Evolutionary conservation across 2,797 vertebrate species (phyloP), one percentile per base, ranked within the genome.

Genomic region (Myotis daubentonii): DNA sequence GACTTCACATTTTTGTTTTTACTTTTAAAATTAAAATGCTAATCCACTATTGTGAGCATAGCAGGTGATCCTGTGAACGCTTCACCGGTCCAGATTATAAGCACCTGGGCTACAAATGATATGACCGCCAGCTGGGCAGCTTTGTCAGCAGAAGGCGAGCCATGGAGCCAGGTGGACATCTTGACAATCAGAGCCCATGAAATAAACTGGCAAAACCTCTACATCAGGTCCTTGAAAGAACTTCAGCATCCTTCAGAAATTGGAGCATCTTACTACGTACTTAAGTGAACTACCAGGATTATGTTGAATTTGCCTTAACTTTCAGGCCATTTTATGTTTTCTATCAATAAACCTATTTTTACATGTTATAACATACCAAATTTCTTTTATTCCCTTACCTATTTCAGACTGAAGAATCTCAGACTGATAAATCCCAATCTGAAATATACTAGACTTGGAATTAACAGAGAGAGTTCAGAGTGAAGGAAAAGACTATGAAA

Each of bases 21-120:
- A 93, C 76, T 71, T 33, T 82, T 94, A 93, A 94, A 84, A 83
- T 44, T 13, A 62, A 92, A 94, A 62, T 79, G 8, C 15, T 62
- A 33, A 62, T n/a, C 28, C 53, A 28, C 11, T 51, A 15, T 25
- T 71, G 28, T 71, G 70, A 57, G 60, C 44, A 82, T 1, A 81
- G 65, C 95, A 92, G 51, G 76, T 95, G 75, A 76, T 44, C 47
- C 51, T 51, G 10, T 75, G 91, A 88, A 60, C 57, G 91, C 70
- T 70, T 90, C 55, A 11, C 68, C 94, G 72, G 88, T 82, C 57
- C 62, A 79, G 68, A 51, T 70, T 71, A 41, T 8, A 88, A 81
- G 70, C 79, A 88, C 75, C 85, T 88, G 82, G 47, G 44, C 55
- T 83, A n/a, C 47, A 72, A 76, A 68, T 66, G 70, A 36, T 71